Evolutionary conservation across 2,888 invertebrate species (phyloP), one percentile per base, ranked within the genome.

Genomic region (Philopedon plagiatum): DNA sequence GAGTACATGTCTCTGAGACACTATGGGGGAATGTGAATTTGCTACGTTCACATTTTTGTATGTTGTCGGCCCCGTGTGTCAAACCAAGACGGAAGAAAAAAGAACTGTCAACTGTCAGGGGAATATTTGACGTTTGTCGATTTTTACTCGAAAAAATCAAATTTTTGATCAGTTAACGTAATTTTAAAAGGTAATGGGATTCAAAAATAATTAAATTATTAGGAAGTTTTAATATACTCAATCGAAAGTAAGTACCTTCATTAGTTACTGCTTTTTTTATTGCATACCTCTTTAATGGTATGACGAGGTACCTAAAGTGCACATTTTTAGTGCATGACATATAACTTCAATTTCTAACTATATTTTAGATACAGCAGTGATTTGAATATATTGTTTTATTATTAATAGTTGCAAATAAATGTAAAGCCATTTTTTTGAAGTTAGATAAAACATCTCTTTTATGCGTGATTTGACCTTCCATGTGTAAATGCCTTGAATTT

Each of bases 271-370:
- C 3, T 29, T 46, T 46, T 11, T 46, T 46, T 26, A 13, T 3
- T 37, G 11, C 15, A 15, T 23, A 26, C 21, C 1, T 26, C 23
- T 26, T 58, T 41, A 41, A 41, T 26, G 26, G 13, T 18, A 26
- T 23, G 58, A 26, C 58, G 23, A 58, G 15, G 34, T 13, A 15
- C 34, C n/a, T 39, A 23, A 21, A 57, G 34, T 57, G 58, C 58
- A 58, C 58, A 58, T 58, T 58, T 41, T 41, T 58, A 26, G 23
- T 58, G 58, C 39, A 58, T 58, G 58, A 41, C 58, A 58, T 21
- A 39, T 5, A 19, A 41, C 26, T 41, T 26, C 23, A 15, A 58
- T 58, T 41, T 58, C 13, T 58, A 2, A 39, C 41, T 58, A 41
- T 3, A n/a, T 54, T 54, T 54, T 54, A 49, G 15, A 46, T 54